phyloP scores from a whole-genome alignment of 2,888 invertebrate genomes.

The Chouioia cunea region DNA sequence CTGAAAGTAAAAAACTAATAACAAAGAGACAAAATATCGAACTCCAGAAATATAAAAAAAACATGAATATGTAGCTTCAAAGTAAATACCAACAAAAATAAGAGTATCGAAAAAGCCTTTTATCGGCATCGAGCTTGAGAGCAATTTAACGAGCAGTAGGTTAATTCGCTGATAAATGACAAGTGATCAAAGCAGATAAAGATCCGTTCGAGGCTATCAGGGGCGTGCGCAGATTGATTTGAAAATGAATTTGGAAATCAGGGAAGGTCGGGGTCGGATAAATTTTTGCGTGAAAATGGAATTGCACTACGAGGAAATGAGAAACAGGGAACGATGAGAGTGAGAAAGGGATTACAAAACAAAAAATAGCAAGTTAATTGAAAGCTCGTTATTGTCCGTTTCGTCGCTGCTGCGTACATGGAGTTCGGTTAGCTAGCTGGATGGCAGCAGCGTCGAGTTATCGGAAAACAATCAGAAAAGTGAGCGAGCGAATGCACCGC shows the following conservation, averaged over 20 bases:
- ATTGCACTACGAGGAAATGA: neutral
- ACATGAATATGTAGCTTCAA: too few species aligned
- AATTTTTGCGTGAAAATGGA: conserved; percentile 21
- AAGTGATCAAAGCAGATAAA: conserved; percentile 6
- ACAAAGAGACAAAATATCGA: too few species aligned
- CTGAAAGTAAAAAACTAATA: too few species aligned
- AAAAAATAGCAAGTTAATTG: conserved; percentile 50
- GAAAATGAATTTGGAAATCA: neutral
- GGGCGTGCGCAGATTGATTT: neutral
- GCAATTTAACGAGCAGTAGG: too few species aligned
- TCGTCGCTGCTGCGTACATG: conserved; percentile 2
- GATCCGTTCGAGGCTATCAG: conserved; percentile 7
- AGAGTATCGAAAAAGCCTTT: too few species aligned
- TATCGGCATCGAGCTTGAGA: too few species aligned
- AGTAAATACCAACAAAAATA: too few species aligned
- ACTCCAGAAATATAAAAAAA: too few species aligned
- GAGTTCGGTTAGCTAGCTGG: conserved; percentile 41
- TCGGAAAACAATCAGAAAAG: conserved; percentile 57
- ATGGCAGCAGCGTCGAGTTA: conserved; percentile 40
- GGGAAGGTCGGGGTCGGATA: neutral
- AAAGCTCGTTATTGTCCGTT: conserved; percentile 53
- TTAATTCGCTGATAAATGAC: conserved; percentile 22
- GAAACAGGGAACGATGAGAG: too few species aligned
- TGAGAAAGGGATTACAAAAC: neutral
- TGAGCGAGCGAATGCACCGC: conserved; percentile 7